These are phyloP conservation scores for Arbacia lixula DNA, from an alignment of 53 echinoderm and acorn worm genomes.

Conservation along the genomic window DNA sequence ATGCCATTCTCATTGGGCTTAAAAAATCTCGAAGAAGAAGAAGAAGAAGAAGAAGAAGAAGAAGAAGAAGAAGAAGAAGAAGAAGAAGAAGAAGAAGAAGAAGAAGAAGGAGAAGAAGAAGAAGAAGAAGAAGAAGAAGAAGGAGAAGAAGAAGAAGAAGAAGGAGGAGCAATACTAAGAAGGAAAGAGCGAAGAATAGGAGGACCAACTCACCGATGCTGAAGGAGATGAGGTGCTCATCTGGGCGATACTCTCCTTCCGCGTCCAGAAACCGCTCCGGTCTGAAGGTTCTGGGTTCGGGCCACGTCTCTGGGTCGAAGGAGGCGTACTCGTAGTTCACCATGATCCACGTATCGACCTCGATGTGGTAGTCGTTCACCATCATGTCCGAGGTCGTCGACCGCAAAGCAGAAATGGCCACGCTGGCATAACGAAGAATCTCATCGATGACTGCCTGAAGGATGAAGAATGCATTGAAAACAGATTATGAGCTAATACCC, in stretches of 20 bases:
- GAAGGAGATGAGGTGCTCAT: slow-evolving; percentile 5
- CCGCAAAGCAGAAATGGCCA: slow-evolving; percentile 61
- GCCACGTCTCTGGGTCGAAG: slow-evolving; percentile 63
- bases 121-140: not conserved
- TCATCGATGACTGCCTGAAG: slow-evolving; percentile 62
- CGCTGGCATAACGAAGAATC: slow-evolving; percentile 48
- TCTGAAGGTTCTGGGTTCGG: slow-evolving; percentile 57
- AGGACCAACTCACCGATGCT: slow-evolving; percentile 6
- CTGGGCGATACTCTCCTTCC: slow-evolving; percentile 30
- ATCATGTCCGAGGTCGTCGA: slow-evolving; percentile 58
- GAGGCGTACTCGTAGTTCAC: slow-evolving; percentile 64
- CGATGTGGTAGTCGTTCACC: slow-evolving; percentile 49
- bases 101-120: not conserved
- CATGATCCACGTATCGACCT: slow-evolving; percentile 67
- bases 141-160: not conserved
- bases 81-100: not conserved
- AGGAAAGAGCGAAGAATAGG: too few species aligned
- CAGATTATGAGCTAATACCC: too few species aligned
- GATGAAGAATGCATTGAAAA: not conserved
- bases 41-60: not conserved
- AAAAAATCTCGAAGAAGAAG: not conserved
- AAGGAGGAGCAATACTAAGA: too few species aligned
- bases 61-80: not conserved
- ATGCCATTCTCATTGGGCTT: too few species aligned
- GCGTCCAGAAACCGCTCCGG: slow-evolving; percentile 77